A percentile compares a stretch with the other conserved stretches of the same genome.
phyloP scores from a whole-genome alignment of 2,797 vertebrate species.

The Alauda arvensis region DNA sequence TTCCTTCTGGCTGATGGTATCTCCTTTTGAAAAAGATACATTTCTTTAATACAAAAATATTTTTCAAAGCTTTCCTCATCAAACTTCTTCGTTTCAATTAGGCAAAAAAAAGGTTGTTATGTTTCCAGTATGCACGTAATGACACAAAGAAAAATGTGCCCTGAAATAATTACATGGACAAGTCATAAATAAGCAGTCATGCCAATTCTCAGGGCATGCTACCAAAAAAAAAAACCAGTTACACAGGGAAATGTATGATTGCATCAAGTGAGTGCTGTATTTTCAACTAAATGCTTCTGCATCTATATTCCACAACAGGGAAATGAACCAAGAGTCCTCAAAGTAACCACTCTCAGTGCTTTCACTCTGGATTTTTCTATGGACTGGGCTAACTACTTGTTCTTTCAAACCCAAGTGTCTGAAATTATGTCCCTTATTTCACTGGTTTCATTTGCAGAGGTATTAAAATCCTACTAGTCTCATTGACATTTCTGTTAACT shows the following conservation, averaged over 20 bases:
- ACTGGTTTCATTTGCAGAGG: background rate
- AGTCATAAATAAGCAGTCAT: conserved; percentile 15
- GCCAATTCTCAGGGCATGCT: background rate
- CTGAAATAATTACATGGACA: conserved; percentile 13
- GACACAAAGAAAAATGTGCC: conserved; percentile 20
- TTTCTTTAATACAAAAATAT: background rate
- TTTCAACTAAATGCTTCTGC: conserved; percentile 11
- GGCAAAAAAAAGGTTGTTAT: background rate
- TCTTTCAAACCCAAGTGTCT: background rate
- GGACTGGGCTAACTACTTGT: background rate
- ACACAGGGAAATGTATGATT: background rate
- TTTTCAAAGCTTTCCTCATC: conserved; percentile 10
- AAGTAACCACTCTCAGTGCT: background rate
- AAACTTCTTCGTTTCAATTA: conserved; percentile 1
- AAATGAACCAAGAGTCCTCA: background rate
- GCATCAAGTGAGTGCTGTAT: background rate
- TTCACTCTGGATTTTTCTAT: background rate
- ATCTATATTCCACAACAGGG: background rate
- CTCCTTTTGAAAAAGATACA: background rate
- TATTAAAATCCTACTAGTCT: background rate
- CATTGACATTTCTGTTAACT: background rate
- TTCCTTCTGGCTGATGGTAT: background rate
- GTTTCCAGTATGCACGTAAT: conserved; percentile 30
- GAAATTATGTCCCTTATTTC: background rate
- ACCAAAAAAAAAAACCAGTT: background rate